These are phyloP conservation scores for Drosophila antonietae DNA, from an alignment of 2,888 invertebrate species.

Conservation along the genomic window DNA sequence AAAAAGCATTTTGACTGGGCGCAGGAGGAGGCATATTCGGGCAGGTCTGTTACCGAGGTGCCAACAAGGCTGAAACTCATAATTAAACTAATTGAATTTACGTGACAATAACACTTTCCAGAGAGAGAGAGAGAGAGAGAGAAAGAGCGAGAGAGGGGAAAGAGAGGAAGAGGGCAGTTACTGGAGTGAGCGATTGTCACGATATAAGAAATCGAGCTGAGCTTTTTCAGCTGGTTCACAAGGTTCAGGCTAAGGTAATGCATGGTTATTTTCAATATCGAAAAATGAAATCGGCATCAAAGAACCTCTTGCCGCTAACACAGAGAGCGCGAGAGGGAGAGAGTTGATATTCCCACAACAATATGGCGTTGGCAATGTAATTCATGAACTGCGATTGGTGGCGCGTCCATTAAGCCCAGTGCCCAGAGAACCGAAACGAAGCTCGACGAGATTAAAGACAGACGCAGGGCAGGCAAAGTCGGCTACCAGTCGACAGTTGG, in stretches of 20 bases:
- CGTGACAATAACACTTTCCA: conserved; percentile 79
- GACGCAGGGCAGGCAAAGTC: conserved; percentile 5
- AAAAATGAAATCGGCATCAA: conserved; percentile 81
- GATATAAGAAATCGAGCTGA: conserved; percentile 61
- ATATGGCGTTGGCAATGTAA: conserved; percentile 77
- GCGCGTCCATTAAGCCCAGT: conserved; percentile 52
- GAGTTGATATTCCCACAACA: conserved; percentile 77
- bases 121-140: neutral
- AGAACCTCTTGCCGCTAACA: conserved; percentile 70
- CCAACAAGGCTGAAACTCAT: conserved; percentile 74
- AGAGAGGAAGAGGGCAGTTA: neutral
- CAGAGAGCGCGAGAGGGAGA: conserved; percentile 1
- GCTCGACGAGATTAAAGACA: conserved; percentile 6
- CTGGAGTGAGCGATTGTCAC: conserved; percentile 58
- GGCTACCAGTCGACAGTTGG: conserved; percentile 12
- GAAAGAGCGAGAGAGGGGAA: too few relatives aligned
- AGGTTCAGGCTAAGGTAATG: conserved; percentile 66
- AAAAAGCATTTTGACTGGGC: conserved; percentile 4
- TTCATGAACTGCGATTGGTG: conserved; percentile 81
- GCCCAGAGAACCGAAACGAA: conserved; percentile 33
- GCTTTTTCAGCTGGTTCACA: conserved; percentile 15
- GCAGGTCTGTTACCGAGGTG: conserved; percentile 59
- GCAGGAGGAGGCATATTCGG: neutral
- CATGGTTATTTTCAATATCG: conserved; percentile 82
- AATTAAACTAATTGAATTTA: conserved; percentile 79